Percentiles rank a stretch among this genome's conserved stretches.
Conservation (phyloP, 2,113 vertebrate species). For the Hipposideros armiger region DNA sequence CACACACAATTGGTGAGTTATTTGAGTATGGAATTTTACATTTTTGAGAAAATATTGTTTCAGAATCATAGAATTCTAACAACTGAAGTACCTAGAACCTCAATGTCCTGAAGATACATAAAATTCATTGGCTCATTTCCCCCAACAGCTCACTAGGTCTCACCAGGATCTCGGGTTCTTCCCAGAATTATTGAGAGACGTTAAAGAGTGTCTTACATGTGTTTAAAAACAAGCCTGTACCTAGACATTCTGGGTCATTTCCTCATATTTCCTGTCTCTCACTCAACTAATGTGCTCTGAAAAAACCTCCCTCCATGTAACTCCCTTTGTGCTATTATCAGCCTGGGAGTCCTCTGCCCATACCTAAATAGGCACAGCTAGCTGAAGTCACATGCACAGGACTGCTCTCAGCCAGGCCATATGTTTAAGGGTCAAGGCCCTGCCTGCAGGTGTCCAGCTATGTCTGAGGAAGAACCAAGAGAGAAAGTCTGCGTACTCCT, state of each 20-base stretch:
- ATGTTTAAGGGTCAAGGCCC: background rate
- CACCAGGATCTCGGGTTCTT: background rate
- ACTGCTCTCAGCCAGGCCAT: background rate
- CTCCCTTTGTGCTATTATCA: background rate
- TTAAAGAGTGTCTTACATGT: background rate
- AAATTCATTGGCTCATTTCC: background rate
- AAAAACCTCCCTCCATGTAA: background rate
- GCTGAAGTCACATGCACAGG: background rate
- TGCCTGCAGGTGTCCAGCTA: background rate
- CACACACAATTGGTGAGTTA: background rate
- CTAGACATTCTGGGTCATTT: background rate
- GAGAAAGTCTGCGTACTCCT: background rate
- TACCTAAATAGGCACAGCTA: background rate
- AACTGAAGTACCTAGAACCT: background rate
- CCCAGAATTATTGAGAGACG: background rate
- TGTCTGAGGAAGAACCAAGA: background rate
- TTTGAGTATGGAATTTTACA: background rate
- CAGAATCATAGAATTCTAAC: background rate
- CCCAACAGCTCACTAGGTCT: background rate
- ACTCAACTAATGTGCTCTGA: background rate
- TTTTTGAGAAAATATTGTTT: background rate
- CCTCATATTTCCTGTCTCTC: background rate
- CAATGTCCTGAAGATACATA: background rate
- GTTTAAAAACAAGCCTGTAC: conserved; percentile 18
- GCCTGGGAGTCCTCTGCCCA: background rate